Evolutionary conservation across 2,113 vertebrate species (phyloP).

Genomic region (Ceratotherium simum): DNA sequence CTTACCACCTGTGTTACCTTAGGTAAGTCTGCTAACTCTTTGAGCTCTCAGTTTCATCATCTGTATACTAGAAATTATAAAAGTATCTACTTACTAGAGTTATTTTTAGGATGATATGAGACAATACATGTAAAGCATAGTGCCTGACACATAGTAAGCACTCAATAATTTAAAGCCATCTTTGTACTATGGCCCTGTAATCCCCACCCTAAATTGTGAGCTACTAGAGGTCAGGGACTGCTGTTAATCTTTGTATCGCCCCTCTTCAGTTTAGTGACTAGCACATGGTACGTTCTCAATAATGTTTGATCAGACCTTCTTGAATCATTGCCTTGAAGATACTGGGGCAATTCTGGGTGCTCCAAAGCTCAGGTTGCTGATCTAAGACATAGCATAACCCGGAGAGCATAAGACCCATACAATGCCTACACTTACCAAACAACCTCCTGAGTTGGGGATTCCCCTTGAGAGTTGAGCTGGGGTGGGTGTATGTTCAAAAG

Average conservation of each 20-base stretch:
- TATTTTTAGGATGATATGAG: background rate
- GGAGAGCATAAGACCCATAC: background rate
- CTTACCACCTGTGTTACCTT: background rate
- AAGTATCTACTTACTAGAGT: background rate
- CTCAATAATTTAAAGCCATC: background rate
- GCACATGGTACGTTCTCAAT: background rate
- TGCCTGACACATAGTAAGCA: background rate
- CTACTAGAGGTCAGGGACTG: background rate
- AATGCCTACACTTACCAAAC: background rate
- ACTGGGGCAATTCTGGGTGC: background rate
- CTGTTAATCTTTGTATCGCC: background rate
- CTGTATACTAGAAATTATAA: background rate
- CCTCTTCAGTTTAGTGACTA: background rate
- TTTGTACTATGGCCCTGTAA: background rate
- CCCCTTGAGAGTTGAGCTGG: background rate
- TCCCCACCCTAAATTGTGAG: background rate
- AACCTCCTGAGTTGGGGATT: background rate
- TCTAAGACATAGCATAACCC: background rate
- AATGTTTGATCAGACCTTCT: background rate
- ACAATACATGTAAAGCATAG: background rate
- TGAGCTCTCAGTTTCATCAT: background rate
- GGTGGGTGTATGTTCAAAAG: background rate
- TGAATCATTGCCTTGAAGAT: background rate
- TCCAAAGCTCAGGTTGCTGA: background rate
- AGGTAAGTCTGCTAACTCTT: background rate